Base-by-base conservation (phyloP, 2,888 invertebrate species). In the Drosophila stalkeri region DNA sequence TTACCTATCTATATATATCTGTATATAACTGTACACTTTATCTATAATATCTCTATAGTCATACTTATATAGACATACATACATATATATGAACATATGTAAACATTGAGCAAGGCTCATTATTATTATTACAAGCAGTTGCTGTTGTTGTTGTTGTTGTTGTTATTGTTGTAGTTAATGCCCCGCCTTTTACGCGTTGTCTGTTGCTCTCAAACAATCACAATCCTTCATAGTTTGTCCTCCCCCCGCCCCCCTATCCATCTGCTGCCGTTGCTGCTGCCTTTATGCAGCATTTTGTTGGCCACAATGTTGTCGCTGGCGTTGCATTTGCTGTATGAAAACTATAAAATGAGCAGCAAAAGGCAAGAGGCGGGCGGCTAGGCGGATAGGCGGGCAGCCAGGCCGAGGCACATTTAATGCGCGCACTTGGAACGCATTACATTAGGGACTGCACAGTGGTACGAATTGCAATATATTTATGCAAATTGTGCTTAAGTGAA, bases 371-470 rank as follows among this genome's bases (percentile, higher is more conserved):
- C 54, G 18, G 64, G 56, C 67, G 51, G 18, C 1, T 23, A 62
- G 33, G 54, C 37, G 54, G 23, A 8, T 18, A 59, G 37, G 54
- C 23, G 54, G 37, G 37, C 14, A 37, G 65, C 60, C 59, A 66
- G 64, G 73, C 84, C 37, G 55, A 41, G n/a, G 27, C 55, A 56
- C 78, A 75, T 89, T 89, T 83, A 86, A 83, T 86, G 75, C 72
- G 75, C 60, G 69, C 67, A 86, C 75, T 83, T 64, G 57, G 73
- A 70, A 67, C 66, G 74, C 68, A 73, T 54, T 73, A 55, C 60
- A 47, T 64, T 75, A 55, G 65, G 44, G 63, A 57, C 55, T 20
- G 64, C 66, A 81, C 81, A 31, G 61, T 87, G 79, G 82, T 44
- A 12, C 8, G 14, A 52, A 54, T 33, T 23, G 11, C n/a, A 12